These are phyloP conservation scores for Dolichallabes microphthalmus DNA, from an alignment of 2,113 vertebrate species.

Conservation along the genomic window DNA sequence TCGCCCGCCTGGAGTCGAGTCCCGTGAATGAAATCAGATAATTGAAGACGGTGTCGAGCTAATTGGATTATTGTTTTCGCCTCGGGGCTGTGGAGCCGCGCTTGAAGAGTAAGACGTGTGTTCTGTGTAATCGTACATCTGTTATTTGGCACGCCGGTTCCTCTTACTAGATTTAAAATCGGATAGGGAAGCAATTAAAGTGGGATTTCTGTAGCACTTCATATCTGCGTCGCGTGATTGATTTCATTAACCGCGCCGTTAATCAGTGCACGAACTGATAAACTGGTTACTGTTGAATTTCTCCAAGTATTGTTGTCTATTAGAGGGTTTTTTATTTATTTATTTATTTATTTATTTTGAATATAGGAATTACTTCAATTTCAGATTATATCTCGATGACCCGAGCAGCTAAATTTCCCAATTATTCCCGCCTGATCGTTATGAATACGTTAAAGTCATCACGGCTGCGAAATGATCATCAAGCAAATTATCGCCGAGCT, in stretches of 20 bases:
- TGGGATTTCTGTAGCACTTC: neutral
- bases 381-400: neutral
- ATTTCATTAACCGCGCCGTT: neutral
- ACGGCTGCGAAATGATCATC: conserved; percentile 37
- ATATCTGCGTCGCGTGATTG: neutral
- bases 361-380: neutral
- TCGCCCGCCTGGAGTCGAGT: conserved; percentile 72
- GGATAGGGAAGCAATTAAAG: conserved; percentile 3
- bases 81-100: conserved; percentile 63
- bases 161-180: neutral
- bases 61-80: conserved; percentile 80
- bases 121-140: conserved; percentile 26
- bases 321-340: neutral
- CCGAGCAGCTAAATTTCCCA: neutral
- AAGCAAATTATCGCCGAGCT: conserved; percentile 44
- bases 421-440: conserved; percentile 21
- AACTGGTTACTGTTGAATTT: neutral
- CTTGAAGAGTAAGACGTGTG: conserved; percentile 37
- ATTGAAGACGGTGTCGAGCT: conserved; percentile 76
- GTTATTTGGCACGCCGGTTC: neutral
- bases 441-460: conserved; percentile 35
- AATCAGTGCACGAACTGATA: neutral
- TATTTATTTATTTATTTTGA: neutral
- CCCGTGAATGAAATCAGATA: conserved; percentile 77
- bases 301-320: neutral